Evolutionary conservation across 1,140 invertebrate species (phyloP).

Genomic region (Coptotermes formosanus): DNA sequence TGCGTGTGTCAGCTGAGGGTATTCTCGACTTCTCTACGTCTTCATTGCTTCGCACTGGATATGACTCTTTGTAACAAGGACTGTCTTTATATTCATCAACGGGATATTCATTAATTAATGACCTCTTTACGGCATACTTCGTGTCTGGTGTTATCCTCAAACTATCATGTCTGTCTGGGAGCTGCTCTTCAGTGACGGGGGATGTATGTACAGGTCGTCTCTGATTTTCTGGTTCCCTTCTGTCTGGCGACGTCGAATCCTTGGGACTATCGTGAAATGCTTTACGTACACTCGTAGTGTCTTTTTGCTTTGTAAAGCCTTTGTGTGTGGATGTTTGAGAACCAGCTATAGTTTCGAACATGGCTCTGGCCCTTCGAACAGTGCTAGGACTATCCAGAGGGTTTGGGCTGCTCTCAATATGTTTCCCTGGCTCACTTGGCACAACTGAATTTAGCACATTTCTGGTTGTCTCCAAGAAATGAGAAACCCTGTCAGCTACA

Average conservation of each 20-base stretch:
- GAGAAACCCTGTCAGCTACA: conserved; percentile 55
- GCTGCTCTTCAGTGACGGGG: not conserved
- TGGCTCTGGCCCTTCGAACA: conserved; percentile 61
- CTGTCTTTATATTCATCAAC: not conserved
- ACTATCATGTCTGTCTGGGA: too few relatives aligned
- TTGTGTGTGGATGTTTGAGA: conserved; percentile 32
- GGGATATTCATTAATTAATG: not conserved
- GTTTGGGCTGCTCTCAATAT: conserved; percentile 41
- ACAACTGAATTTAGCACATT: conserved; percentile 46
- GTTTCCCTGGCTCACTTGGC: conserved; percentile 40
- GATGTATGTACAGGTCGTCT: too few relatives aligned
- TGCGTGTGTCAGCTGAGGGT: not conserved
- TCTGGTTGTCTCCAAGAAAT: conserved; percentile 56
- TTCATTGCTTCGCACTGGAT: not conserved
- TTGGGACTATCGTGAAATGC: not conserved
- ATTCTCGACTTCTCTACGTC: not conserved
- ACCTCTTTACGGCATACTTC: too few relatives aligned
- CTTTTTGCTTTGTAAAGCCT: not conserved
- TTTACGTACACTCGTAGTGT: too few relatives aligned
- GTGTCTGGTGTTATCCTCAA: too few relatives aligned
- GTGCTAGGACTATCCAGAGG: conserved; percentile 55
- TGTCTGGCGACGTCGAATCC: not conserved
- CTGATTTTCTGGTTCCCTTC: not conserved
- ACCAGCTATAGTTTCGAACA: conserved; percentile 63
- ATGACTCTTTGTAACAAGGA: not conserved